These are phyloP conservation scores for Terrapene triunguis DNA, from an alignment of 2,113 vertebrate species.

Conservation along the genomic window DNA sequence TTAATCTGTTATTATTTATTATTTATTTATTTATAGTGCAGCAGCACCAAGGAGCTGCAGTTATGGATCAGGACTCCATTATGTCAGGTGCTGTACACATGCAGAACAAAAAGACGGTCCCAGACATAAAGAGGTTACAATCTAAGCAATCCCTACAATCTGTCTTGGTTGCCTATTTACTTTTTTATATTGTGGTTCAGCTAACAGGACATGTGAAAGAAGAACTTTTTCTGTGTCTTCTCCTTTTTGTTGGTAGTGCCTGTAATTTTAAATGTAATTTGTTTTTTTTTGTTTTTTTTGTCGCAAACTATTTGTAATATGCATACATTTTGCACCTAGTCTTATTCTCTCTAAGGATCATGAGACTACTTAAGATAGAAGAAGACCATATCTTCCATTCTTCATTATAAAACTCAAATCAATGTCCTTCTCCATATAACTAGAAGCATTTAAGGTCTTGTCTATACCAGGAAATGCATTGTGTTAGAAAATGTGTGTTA, in stretches of 20 bases:
- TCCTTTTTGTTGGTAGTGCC: background rate
- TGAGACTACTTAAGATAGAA: background rate
- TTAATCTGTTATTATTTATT: background rate
- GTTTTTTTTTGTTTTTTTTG: background rate
- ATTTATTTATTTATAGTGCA: background rate
- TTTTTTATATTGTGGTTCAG: background rate
- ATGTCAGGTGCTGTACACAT: rapidly evolving
- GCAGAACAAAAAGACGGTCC: rapidly evolving
- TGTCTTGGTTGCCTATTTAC: background rate
- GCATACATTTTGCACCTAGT: background rate
- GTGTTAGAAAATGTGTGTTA: background rate
- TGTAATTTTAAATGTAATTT: background rate
- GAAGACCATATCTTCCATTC: background rate
- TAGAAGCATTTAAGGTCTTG: background rate
- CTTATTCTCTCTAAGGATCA: background rate
- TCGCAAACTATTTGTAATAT: background rate
- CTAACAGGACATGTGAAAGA: background rate
- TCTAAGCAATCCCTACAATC: background rate
- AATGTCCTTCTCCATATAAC: background rate
- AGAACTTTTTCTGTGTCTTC: background rate
- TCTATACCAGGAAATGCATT: background rate
- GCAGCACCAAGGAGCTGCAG: background rate
- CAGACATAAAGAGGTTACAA: background rate
- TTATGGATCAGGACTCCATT: background rate
- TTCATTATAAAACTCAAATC: background rate